Percentiles rank a stretch among this genome's conserved stretches.
These are phyloP conservation scores for Lophotriccus pileatus DNA, from an alignment of 2,797 vertebrate genomes.

Conservation along the genomic window DNA sequence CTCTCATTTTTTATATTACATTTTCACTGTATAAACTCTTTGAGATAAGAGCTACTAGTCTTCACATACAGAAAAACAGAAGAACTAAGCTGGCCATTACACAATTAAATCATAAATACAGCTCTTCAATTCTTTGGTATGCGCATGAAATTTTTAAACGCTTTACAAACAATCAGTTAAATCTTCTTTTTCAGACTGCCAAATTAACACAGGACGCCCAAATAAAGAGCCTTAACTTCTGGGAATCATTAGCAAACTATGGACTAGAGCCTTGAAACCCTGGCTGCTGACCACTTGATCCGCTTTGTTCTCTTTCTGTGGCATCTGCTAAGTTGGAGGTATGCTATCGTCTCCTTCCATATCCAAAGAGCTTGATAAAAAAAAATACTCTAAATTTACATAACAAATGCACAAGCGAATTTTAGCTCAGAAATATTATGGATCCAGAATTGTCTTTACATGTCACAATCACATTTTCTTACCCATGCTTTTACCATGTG, in stretches of 20 bases:
- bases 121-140: not conserved
- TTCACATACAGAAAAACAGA: not conserved
- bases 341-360: not conserved
- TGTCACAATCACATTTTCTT: conserved; percentile 66
- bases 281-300: not conserved
- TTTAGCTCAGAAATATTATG: conserved; percentile 35
- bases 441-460: conserved; percentile 55
- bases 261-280: not conserved
- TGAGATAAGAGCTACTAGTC: not conserved
- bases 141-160: not conserved
- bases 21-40: not conserved
- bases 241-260: not conserved
- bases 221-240: not conserved
- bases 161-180: not conserved
- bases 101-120: not conserved
- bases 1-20: not conserved
- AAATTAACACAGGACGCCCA: not conserved
- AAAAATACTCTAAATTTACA: conserved; percentile 24
- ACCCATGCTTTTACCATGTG: conserved; percentile 68
- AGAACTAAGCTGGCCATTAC: not conserved
- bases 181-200: not conserved
- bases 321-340: not conserved
- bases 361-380: not conserved
- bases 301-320: not conserved
- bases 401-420: conserved; percentile 52